Evolutionary conservation across 2,113 vertebrate species (phyloP).

Genomic region (Mobula hypostoma): DNA sequence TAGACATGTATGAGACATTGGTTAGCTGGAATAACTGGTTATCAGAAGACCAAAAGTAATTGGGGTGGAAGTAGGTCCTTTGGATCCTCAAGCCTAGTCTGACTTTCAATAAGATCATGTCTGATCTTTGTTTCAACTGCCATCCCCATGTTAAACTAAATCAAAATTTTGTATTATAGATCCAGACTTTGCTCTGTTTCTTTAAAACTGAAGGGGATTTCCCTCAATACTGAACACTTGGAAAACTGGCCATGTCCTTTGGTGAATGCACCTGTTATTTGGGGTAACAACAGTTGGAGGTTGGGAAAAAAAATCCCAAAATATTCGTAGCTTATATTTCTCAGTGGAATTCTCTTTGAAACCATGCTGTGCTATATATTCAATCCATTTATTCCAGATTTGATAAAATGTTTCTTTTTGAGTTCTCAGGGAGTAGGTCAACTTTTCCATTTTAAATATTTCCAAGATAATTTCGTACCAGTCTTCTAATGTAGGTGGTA

Average conservation of each 20-base stretch:
- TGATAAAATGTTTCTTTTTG: no score
- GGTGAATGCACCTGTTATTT: not conserved
- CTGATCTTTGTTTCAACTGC: no score
- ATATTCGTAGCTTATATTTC: no score
- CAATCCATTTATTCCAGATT: no score
- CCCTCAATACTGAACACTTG: not conserved
- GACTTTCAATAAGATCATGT: no score
- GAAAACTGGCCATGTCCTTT: not conserved
- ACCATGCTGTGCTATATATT: not conserved
- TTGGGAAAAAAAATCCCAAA: not conserved
- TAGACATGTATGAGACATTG: not conserved
- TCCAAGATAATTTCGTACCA: no score
- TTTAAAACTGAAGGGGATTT: not conserved
- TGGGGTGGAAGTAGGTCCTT: no score
- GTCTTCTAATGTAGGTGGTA: no score
- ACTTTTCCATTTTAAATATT: no score
- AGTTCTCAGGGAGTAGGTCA: no score
- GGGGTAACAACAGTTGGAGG: not conserved
- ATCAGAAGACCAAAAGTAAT: no score
- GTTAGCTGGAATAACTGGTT: not conserved
- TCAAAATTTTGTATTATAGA: not conserved
- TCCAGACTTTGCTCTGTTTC: not conserved
- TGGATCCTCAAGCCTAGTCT: no score
- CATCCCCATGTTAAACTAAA: not conserved
- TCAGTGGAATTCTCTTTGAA: not conserved